Conservation (phyloP, 2,888 invertebrate genomes). For the Drosophila mimetica region DNA sequence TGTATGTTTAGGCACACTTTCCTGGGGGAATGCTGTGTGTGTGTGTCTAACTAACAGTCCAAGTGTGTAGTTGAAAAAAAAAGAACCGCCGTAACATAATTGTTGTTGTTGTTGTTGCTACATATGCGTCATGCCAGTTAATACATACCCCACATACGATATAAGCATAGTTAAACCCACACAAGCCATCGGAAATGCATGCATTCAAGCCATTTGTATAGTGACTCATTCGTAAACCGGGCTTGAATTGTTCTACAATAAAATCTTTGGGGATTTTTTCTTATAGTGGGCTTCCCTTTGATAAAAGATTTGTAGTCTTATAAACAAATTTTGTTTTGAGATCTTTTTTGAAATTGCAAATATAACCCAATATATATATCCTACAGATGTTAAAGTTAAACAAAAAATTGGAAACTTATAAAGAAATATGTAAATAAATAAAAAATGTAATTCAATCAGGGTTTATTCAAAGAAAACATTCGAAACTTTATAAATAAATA, state of each 20-base stretch:
- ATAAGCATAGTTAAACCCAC: slow-evolving; percentile 4
- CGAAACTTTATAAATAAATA: too few relatives aligned
- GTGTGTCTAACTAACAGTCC: slow-evolving; percentile 25
- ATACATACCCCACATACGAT: slow-evolving; percentile 10
- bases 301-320: neutral
- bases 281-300: neutral
- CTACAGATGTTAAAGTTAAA: too few relatives aligned
- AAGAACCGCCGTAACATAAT: slow-evolving; percentile 11
- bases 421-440: too few relatives aligned
- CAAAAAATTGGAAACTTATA: too few relatives aligned
- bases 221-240: neutral
- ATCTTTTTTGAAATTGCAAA: too few relatives aligned
- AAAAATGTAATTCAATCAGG: too few relatives aligned
- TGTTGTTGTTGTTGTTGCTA: slow-evolving; percentile 60
- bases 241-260: neutral
- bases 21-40: slow-evolving; percentile 6
- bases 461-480: too few relatives aligned
- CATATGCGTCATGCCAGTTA: slow-evolving; percentile 29
- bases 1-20: slow-evolving; percentile 26
- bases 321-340: neutral
- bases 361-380: too few relatives aligned
- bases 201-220: neutral
- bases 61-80: slow-evolving; percentile 14
- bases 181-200: slow-evolving; percentile 9
- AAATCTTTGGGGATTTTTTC: neutral